Evolutionary conservation across 2,888 invertebrate genomes (phyloP).

Genomic region (Stictocephala bisonia): DNA sequence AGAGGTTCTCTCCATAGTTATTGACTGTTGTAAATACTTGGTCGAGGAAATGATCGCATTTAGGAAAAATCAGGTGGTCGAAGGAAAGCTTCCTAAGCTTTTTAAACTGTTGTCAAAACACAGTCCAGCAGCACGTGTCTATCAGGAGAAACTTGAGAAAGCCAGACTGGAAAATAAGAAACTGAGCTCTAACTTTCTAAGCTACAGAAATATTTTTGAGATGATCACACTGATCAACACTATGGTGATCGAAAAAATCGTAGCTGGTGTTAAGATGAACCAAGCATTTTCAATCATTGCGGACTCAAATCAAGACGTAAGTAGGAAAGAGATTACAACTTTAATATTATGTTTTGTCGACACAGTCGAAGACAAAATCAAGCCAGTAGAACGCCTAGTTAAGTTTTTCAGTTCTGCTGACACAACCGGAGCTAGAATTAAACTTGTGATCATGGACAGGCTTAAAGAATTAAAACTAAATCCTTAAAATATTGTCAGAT

Average conservation of each 20-base stretch:
- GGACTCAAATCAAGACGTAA: slow-evolving; percentile 1
- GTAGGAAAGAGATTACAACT: not conserved
- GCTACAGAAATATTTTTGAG: slow-evolving; percentile 28
- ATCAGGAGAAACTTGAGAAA: not conserved
- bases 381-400: not conserved
- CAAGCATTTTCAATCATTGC: not conserved
- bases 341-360: not conserved
- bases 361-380: not conserved
- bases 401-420: slow-evolving; percentile 3
- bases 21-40: slow-evolving; percentile 7
- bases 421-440: not conserved
- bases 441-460: not conserved
- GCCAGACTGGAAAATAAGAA: not conserved
- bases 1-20: slow-evolving; percentile 19
- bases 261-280: not conserved
- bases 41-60: slow-evolving; percentile 2
- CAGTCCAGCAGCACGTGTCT: not conserved
- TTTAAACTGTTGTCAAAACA: slow-evolving; percentile 26
- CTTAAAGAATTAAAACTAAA: not conserved
- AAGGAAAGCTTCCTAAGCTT: slow-evolving; percentile 8
- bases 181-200: not conserved
- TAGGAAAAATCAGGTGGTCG: slow-evolving; percentile 12
- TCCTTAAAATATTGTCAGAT: not conserved
- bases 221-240: not conserved
- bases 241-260: not conserved